phyloP scores from a whole-genome alignment of 2,888 invertebrate species.

The Globia sparganii region DNA sequence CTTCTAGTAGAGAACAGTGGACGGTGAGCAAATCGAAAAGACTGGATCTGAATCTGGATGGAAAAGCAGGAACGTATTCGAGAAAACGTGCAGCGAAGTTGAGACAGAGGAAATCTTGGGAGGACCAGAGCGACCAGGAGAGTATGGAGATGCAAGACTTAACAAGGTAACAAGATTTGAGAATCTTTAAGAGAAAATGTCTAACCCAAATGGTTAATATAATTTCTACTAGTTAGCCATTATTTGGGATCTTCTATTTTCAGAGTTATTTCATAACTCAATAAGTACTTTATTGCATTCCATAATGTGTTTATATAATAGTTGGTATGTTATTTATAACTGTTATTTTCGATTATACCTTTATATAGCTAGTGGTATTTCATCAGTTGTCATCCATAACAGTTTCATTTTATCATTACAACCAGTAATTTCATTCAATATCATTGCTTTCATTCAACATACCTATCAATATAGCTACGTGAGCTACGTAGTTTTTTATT shows the following conservation, averaged over 20 bases:
- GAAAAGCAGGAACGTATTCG: conserved; percentile 89
- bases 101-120: conserved; percentile 92
- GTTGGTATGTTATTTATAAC: too few relatives aligned
- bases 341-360: not conserved
- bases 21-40: conserved; percentile 85
- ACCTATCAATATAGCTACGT: not conserved
- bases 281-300: too few relatives aligned
- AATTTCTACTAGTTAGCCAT: not conserved
- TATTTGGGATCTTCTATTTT: not conserved
- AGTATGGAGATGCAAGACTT: conserved; percentile 92
- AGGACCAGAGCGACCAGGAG: conserved; percentile 93
- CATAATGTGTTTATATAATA: too few relatives aligned
- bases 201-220: not conserved
- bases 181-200: not conserved
- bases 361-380: not conserved
- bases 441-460: too few relatives aligned
- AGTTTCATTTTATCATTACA: not conserved
- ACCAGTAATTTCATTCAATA: not conserved
- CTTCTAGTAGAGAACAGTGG: conserved; percentile 87
- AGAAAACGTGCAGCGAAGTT: conserved; percentile 86
- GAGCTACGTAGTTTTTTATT: not conserved
- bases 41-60: conserved; percentile 85
- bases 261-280: not conserved
- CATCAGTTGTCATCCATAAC: not conserved
- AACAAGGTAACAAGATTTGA: conserved; percentile 81